A percentile compares a stretch with the other conserved stretches of the same genome.
phyloP scores from a whole-genome alignment of 1,140 invertebrate species.

The Steinernema khuongi region DNA sequence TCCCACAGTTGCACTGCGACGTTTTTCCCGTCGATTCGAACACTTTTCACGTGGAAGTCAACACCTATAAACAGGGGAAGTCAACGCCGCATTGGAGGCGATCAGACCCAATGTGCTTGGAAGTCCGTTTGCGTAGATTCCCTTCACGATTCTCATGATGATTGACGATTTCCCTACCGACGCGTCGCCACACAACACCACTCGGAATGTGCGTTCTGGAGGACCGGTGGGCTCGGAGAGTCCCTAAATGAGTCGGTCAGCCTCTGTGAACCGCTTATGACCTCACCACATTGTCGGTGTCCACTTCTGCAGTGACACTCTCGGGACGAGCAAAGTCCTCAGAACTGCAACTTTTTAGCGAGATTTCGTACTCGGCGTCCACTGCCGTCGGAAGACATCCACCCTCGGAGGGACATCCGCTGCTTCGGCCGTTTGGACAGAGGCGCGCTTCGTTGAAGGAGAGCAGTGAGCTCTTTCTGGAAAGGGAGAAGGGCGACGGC shows the following conservation, averaged over 20 bases:
- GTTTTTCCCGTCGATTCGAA: slow-evolving; percentile 65
- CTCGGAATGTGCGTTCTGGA: slow-evolving; percentile 66
- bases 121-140: slow-evolving; percentile 64
- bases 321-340: slow-evolving; percentile 59
- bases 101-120: slow-evolving; percentile 66
- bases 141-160: slow-evolving; percentile 67
- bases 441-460: slow-evolving; percentile 20
- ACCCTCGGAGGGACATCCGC: not conserved
- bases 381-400: not conserved
- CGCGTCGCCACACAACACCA: slow-evolving; percentile 68
- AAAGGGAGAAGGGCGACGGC: slow-evolving; percentile 19
- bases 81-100: not conserved
- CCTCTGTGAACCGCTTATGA: slow-evolving; percentile 6
- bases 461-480: slow-evolving; percentile 6
- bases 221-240: slow-evolving; percentile 59
- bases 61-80: slow-evolving; percentile 62
- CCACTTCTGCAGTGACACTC: slow-evolving; percentile 45
- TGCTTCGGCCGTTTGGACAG: slow-evolving; percentile 32
- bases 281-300: slow-evolving; percentile 30
- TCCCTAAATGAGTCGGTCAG: slow-evolving; percentile 29
- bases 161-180: slow-evolving; percentile 69
- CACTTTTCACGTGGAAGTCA: slow-evolving; percentile 68
- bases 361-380: slow-evolving; percentile 14
- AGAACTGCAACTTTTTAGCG: slow-evolving; percentile 3
- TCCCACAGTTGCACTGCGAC: slow-evolving; percentile 68